These are phyloP conservation scores for Pterocles orientalis DNA, from an alignment of 2,113 vertebrate species.

Conservation along the genomic window DNA sequence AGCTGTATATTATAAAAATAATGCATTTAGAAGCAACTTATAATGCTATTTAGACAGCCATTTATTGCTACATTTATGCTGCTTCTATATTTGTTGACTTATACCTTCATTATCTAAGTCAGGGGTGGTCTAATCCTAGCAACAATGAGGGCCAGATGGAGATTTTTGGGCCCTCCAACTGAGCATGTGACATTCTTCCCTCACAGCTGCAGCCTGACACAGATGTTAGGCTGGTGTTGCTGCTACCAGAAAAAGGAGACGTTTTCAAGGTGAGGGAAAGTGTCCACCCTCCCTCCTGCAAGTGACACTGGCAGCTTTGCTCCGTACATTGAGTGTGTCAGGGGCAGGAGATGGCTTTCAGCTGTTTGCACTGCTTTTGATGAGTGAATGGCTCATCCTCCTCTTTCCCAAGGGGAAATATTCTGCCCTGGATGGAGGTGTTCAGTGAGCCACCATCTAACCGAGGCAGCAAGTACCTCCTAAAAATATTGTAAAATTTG, in stretches of 20 bases:
- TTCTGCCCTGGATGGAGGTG: not conserved
- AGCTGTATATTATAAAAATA: not conserved
- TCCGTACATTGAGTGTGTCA: not conserved
- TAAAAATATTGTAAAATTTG: not conserved
- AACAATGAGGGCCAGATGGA: conserved; percentile 40
- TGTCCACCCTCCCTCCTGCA: not conserved
- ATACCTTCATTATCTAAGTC: conserved; percentile 1
- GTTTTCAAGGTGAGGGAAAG: not conserved
- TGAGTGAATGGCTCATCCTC: not conserved
- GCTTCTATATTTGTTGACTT: conserved; percentile 1
- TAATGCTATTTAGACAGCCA: not conserved
- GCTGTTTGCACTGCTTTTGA: not conserved
- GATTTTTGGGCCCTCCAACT: not conserved
- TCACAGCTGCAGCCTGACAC: conserved; percentile 24
- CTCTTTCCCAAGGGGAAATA: not conserved
- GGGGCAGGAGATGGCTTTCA: not conserved
- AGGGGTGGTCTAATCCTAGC: not conserved
- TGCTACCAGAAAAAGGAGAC: not conserved
- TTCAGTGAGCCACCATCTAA: not conserved
- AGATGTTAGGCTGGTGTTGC: not conserved
- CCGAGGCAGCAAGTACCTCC: not conserved
- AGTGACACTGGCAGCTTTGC: not conserved
- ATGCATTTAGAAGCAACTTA: not conserved
- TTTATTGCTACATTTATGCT: conserved; percentile 7
- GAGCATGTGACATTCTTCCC: conserved; percentile 11